Evolutionary conservation across 35 echinoderm and acorn worm species (phyloP).

Genomic region (Apostichopus parvimensis): DNA sequence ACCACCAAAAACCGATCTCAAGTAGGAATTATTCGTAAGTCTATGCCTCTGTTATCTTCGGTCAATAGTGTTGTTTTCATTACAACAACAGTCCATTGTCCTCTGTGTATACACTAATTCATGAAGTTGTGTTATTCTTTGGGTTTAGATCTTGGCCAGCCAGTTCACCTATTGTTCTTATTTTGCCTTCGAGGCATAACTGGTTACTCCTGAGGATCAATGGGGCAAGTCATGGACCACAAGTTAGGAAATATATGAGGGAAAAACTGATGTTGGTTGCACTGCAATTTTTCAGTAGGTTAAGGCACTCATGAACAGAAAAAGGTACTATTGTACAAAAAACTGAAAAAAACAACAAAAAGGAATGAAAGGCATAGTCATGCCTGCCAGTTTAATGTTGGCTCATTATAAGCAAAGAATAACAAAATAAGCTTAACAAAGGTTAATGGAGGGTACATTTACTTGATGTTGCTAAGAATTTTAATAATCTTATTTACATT

Average conservation of each 20-base stretch:
- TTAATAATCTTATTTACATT: no score
- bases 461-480: no score
- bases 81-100: conserved; percentile 33
- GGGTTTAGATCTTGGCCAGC: conserved; percentile 23
- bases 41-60: conserved; percentile 34
- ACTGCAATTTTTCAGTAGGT: not conserved
- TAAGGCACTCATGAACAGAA: not conserved
- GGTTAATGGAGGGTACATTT: no score
- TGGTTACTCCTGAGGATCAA: conserved; percentile 10
- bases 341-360: not conserved
- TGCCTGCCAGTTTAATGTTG: no score
- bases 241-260: not conserved
- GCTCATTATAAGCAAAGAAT: no score
- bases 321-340: conserved; percentile 23
- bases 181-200: not conserved
- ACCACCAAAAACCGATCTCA: conserved; percentile 1
- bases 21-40: conserved; percentile 25
- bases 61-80: conserved; percentile 30
- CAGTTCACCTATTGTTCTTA: conserved; percentile 13
- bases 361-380: not conserved
- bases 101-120: conserved; percentile 28
- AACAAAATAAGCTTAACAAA: no score
- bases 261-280: not conserved
- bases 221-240: not conserved
- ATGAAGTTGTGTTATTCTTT: conserved; percentile 32